Evolutionary conservation across 2,888 invertebrate genomes (phyloP).

Genomic region (Apamea anceps): DNA sequence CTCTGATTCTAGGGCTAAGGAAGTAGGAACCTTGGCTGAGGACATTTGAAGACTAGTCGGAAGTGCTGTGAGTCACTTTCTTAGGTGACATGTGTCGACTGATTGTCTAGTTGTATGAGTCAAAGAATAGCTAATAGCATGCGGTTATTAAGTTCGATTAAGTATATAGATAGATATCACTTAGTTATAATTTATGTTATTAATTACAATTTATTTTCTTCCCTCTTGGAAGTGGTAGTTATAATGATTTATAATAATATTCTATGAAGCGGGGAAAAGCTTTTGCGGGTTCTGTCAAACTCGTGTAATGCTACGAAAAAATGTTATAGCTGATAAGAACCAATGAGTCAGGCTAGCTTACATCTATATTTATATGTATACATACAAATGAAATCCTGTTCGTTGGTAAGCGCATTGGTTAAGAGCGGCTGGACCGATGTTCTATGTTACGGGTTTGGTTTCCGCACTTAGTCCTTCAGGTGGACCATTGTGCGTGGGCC

Average conservation of each 20-base stretch:
- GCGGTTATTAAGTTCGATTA: neutral
- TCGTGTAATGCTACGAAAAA: neutral
- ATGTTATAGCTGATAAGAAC: neutral
- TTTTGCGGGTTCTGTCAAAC: neutral
- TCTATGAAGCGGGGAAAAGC: neutral
- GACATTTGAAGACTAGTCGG: neutral
- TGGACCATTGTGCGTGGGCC: too few relatives aligned
- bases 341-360: neutral
- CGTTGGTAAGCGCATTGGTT: neutral
- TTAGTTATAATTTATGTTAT: too few relatives aligned
- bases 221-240: too few relatives aligned
- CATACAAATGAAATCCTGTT: neutral
- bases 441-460: too few relatives aligned
- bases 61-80: slow-evolving; percentile 23
- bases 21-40: neutral
- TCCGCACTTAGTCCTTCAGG: too few relatives aligned
- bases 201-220: too few relatives aligned
- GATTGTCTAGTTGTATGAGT: slow-evolving; percentile 21
- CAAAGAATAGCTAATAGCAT: slow-evolving; percentile 2
- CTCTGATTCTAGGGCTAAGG: neutral
- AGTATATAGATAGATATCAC: neutral
- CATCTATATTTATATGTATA: neutral
- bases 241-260: neutral
- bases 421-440: neutral
- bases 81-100: slow-evolving; percentile 26